Evolutionary conservation across 2,888 invertebrate species (phyloP).

Genomic region (Phaedon cochleariae): DNA sequence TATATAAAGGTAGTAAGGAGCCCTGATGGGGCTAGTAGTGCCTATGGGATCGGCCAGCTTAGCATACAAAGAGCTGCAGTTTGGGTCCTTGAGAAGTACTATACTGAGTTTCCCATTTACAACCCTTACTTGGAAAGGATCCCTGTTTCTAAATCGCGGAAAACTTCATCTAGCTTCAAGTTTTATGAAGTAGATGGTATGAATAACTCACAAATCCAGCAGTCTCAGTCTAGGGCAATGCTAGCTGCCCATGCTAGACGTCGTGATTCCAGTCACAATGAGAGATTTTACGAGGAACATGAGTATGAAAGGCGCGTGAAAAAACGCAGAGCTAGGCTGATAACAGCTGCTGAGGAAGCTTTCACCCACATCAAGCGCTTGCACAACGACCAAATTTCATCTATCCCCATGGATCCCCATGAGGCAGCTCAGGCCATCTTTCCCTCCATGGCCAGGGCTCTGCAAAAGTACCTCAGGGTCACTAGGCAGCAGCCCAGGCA

Average conservation of each 20-base stretch:
- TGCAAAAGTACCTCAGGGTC: constrained; percentile 95
- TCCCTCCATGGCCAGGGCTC: constrained; percentile 93
- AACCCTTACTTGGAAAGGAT: constrained; percentile 95
- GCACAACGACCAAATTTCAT: constrained; percentile 75
- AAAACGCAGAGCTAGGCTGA: constrained; percentile 87
- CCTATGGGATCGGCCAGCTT: constrained; percentile 88
- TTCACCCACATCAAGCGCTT: constrained; percentile 96
- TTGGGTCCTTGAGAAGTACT: constrained; percentile 93
- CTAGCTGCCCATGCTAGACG: constrained; percentile 82
- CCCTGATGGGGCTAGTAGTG: constrained; percentile 92
- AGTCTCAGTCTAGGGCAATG: constrained; percentile 76
- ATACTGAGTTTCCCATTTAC: constrained; percentile 94
- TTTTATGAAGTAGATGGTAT: constrained; percentile 95
- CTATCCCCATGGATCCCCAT: constrained; percentile 89
- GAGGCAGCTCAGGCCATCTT: constrained; percentile 98
- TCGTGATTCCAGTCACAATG: constrained; percentile 93
- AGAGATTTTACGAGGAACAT: constrained; percentile 97
- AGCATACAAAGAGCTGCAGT: constrained; percentile 96
- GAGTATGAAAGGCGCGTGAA: constrained; percentile 94
- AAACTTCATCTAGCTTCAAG: constrained; percentile 87
- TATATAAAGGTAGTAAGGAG: constrained; percentile 91
- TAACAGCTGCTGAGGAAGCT: constrained; percentile 96
- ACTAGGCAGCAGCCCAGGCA: constrained; percentile 96
- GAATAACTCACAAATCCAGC: constrained; percentile 69
- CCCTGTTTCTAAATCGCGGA: constrained; percentile 84